Base-by-base conservation (phyloP, 2,113 vertebrate genomes). In the Anhinga rufa region DNA sequence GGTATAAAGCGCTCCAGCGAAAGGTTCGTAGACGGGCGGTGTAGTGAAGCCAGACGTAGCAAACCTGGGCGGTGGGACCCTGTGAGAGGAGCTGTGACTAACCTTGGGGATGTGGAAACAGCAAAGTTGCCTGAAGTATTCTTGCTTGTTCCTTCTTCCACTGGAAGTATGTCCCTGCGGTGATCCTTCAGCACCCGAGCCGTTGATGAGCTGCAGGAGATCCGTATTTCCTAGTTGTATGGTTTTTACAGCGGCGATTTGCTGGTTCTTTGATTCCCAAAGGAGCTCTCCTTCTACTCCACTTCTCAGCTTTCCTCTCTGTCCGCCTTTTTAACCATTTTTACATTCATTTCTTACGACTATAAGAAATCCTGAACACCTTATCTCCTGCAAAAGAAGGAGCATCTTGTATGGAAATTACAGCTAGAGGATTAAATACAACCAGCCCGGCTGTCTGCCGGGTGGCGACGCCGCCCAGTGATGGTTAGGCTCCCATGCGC, bases 221-320 rank as follows among this genome's bases (percentile, higher is more conserved):
- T 36, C 9, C 7, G 0, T 3, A 13, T 32, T 48, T 17, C 60
- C 66, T 9, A 11, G 48, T 18, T 9, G 12, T 6, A 1, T 9
- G 70, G 66, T 28, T 40, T 62, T 24, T 4, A 8, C 15, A 78
- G 90, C 83, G 74, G 81, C 2, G n/a, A 29, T 58, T 31, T 86
- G 80, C 82, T 93, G 95, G 90, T 95, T 96, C 96, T 97, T 95
- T 80, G 2, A 62, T 31, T 96, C 95, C 96, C 66, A 5, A 93
- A 93, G 89, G 93, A 95, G 65, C 95, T 94, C 92, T 92, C 92
- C 82, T 91, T 12, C 72, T 40, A 14, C 58, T 88, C 82, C 90
- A 61, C 62, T 15, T 66, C 93, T 72, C 3, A 64, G 69, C 97
- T 96, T 96, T 91, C 61, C 91, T 95, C 5, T 81, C 70, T 79